Base-by-base conservation (phyloP, 2,113 vertebrate species). In the Pseudorhombus dupliciocellatus region DNA sequence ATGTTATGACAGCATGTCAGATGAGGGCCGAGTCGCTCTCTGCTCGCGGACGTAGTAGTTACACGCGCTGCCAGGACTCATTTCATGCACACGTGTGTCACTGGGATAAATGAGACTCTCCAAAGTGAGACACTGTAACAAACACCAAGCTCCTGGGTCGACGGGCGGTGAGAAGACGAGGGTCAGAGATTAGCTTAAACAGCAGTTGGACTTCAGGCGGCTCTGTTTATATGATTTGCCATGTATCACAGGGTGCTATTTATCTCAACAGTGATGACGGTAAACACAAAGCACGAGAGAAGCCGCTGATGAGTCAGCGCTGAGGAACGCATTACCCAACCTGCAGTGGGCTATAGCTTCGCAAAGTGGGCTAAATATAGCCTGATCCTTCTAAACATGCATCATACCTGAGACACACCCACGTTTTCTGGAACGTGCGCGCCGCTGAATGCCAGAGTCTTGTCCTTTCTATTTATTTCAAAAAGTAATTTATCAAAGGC, bases 251-350 rank as follows among this genome's bases (percentile, higher is more conserved):
- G 77, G 53, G 42, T 28, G 4, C 21, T 58, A 63, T 79, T 77
- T 66, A 69, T n/a, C 54, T 63, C 50, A 4, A n/a, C 31, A 64
- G 66, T 7, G 79, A 75, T 71, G 70, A 77, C 70, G 73, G 80
- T 67, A 64, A 55, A 80, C 67, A 75, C 7, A 24, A 73, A 73
- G 64, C 57, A 54, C 68, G 55, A 61, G 30, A 77, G 63, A 55
- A 50, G 63, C 50, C 44, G 52, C 11, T 63, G 70, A 67, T 14
- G 34, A 37, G 11, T 37, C 34, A 37, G 12, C 2, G 12, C 34
- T 1, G 10, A 37, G 34, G 58, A 28, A 7, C 5, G 18, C 46
- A 48, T 48, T n/a, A 48, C 46, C 46, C 46, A 48, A n/a, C n/a
- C 18, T n/a, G 20, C 20, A 48, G 16, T 9, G 46, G 6, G 18